A percentile compares a stretch with the other conserved stretches of the same genome.
Evolutionary conservation across 2,797 vertebrate genomes (phyloP).

Genomic region (Hirundo rustica): DNA sequence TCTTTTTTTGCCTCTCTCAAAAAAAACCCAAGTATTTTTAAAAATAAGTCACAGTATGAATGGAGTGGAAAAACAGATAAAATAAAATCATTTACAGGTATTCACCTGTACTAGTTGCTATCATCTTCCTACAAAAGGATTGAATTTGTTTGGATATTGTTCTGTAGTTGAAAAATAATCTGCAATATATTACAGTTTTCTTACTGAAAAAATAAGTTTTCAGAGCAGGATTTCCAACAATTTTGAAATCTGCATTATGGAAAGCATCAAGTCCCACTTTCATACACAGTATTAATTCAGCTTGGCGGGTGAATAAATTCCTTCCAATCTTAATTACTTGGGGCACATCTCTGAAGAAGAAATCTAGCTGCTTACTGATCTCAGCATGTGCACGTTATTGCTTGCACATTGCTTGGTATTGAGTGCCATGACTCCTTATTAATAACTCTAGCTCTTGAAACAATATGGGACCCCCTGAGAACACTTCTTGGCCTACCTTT

Average conservation of each 20-base stretch:
- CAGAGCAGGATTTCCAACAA: not conserved
- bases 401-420: not conserved
- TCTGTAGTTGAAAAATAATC: not conserved
- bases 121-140: not conserved
- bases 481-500: not conserved
- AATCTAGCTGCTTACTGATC: not conserved
- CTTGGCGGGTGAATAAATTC: not conserved
- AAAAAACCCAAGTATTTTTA: fast-evolving
- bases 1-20: not conserved
- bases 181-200: not conserved
- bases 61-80: not conserved
- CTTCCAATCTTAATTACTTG: not conserved
- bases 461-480: not conserved
- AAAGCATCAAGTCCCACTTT: not conserved
- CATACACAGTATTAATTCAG: not conserved
- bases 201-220: not conserved
- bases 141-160: not conserved
- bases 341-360: not conserved
- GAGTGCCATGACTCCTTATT: not conserved
- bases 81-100: not conserved
- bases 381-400: not conserved
- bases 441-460: not conserved
- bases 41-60: not conserved
- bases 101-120: not conserved
- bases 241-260: not conserved